Base-by-base conservation (phyloP, 1,140 invertebrate genomes). In the Lepeophtheirus salmonis region DNA sequence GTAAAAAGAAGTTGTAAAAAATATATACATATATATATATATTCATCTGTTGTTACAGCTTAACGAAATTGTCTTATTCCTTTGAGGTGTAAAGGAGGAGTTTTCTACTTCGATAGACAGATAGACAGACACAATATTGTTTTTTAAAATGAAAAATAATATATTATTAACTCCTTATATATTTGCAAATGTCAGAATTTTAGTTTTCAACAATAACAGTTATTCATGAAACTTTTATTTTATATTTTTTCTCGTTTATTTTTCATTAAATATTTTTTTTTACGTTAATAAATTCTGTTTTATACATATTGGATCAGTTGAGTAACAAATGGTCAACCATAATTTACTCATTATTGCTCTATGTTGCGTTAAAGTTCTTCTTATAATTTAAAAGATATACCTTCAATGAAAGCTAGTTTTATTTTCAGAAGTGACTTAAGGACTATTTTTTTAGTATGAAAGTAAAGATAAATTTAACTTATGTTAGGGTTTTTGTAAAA, bases 221-320 rank as follows among this genome's bases (percentile, higher is more conserved):
- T 54, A 22, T 59, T 48, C 30, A 53, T 30, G 16, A 18, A 23
- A 62, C 14, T 60, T 24, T 63, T 57, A n/a, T 59, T 49, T 50
- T 50, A 21, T 55, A 26, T 21, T 24, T 17, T 50, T 30, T 21
- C 41, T 49, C 24, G 30, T 62, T 50, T 63, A 63, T 30, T 30
- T 25, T 60, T 59, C 60, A 48, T 54, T 26, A 59, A 57, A 59
- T 63, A 59, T 62, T 50, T 63, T 63, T 63, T 62, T 52, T 63
- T 59, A 63, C 60, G 58, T 63, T 59, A 58, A 58, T 59, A 41
- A 63, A 59, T 59, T 63, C 41, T 48, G 25, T 63, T 41, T 14
- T n/a, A n/a, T n/a, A n/a, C n/a, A n/a, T n/a, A n/a, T n/a, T n/a
- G n/a, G n/a, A n/a, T n/a, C n/a, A n/a, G n/a, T n/a, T n/a, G n/a